A percentile compares a stretch with the other conserved stretches of the same genome.
phyloP scores from a whole-genome alignment of 37 sponge, comb jelly and placozoan species.

The Beroe forskalii region DNA sequence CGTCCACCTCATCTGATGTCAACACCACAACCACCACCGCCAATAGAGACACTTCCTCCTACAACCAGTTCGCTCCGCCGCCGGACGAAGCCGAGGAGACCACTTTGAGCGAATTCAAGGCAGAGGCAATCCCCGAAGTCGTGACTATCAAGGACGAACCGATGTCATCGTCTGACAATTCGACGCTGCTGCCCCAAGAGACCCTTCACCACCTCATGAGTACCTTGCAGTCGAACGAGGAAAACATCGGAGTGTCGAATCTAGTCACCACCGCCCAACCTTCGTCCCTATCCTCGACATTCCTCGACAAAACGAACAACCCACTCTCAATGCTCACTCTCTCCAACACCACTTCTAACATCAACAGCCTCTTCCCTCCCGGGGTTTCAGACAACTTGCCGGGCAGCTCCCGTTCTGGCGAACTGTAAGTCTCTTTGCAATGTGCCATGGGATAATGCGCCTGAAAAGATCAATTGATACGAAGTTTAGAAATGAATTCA shows the following conservation, averaged over 20 bases:
- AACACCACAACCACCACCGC: too few relatives aligned
- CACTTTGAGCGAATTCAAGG: neutral
- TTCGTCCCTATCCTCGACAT: neutral
- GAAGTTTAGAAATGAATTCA: too few relatives aligned
- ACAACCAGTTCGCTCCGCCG: neutral
- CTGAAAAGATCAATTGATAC: too few relatives aligned
- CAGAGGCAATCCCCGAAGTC: neutral
- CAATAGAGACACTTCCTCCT: too few relatives aligned
- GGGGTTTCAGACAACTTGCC: neutral
- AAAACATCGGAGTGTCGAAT: slow-evolving; percentile 19
- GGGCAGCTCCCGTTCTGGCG: neutral
- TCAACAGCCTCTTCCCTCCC: neutral
- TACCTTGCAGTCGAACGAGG: slow-evolving; percentile 9
- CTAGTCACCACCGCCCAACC: slow-evolving; percentile 37
- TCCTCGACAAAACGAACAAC: slow-evolving; percentile 36
- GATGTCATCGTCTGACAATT: neutral
- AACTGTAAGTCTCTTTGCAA: slow-evolving; percentile 51
- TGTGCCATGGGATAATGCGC: too few relatives aligned
- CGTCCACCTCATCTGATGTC: neutral
- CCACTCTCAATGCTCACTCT: slow-evolving; percentile 35
- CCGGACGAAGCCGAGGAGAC: slow-evolving; percentile 1
- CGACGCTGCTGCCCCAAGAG: neutral
- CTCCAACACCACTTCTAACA: neutral
- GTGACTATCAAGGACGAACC: slow-evolving; percentile 41
- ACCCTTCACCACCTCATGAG: slow-evolving; percentile 16